Evolutionary conservation across 2,888 invertebrate species (phyloP).

Genomic region (Caenorhabditis becei): DNA sequence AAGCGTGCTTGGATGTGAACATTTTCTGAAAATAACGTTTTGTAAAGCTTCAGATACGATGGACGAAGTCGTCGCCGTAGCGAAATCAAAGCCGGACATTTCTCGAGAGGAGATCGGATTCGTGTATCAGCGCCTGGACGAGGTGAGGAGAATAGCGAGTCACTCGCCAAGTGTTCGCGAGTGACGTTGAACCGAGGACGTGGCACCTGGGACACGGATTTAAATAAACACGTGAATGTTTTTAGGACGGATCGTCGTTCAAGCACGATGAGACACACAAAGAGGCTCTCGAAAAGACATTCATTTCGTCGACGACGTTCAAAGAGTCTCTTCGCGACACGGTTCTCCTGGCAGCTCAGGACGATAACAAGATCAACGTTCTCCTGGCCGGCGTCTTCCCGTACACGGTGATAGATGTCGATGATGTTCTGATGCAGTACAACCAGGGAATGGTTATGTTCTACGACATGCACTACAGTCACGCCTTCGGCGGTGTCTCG

Average conservation of each 20-base stretch:
- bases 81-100: slow-evolving; percentile 21
- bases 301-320: slow-evolving; percentile 22
- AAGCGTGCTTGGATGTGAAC: slow-evolving; percentile 41
- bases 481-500: slow-evolving; percentile 30
- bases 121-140: slow-evolving; percentile 53
- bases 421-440: neutral
- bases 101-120: slow-evolving; percentile 54
- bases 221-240: neutral
- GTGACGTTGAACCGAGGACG: neutral
- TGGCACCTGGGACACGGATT: too few species aligned
- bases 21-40: slow-evolving; percentile 40
- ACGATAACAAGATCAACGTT: slow-evolving; percentile 37
- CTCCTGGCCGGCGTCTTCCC: slow-evolving; percentile 53
- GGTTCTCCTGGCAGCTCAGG: slow-evolving; percentile 36
- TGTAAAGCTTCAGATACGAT: slow-evolving; percentile 83
- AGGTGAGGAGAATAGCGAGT: slow-evolving; percentile 17
- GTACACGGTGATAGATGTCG: slow-evolving; percentile 43
- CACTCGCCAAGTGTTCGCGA: neutral
- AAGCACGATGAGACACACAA: slow-evolving; percentile 50
- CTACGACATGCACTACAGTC: slow-evolving; percentile 49
- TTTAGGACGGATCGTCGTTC: slow-evolving; percentile 48
- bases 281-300: slow-evolving; percentile 43
- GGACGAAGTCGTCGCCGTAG: slow-evolving; percentile 11
- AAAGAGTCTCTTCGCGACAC: slow-evolving; percentile 29
- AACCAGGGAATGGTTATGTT: slow-evolving; percentile 12